phyloP scores from a whole-genome alignment of 2,113 vertebrate genomes.

The Coturnix japonica region DNA sequence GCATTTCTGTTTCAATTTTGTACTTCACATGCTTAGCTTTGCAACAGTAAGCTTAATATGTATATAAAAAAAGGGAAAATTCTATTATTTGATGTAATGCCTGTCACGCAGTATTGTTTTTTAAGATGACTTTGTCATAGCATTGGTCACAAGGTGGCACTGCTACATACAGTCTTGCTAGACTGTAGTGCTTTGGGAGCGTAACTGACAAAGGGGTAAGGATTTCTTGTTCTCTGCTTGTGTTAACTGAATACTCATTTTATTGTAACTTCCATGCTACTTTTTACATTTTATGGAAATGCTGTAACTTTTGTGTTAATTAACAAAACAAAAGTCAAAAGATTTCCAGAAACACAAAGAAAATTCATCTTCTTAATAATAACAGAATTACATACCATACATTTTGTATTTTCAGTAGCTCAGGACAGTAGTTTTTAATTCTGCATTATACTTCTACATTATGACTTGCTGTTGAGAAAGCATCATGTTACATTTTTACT shows the following conservation, averaged over 20 bases:
- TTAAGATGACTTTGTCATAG: background rate
- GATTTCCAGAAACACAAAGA: background rate
- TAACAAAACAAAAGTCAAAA: background rate
- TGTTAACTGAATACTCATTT: fast-evolving
- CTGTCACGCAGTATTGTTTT: background rate
- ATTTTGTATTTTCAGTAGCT: background rate
- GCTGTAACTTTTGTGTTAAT: background rate
- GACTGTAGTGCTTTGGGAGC: background rate
- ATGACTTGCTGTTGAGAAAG: background rate
- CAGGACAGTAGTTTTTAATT: background rate
- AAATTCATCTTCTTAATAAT: background rate
- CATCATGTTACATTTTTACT: background rate
- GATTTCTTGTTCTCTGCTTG: background rate
- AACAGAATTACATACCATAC: background rate
- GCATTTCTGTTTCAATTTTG: background rate
- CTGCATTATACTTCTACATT: background rate
- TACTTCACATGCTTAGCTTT: background rate
- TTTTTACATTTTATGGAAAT: background rate
- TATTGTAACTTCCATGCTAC: background rate
- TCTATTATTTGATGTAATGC: background rate
- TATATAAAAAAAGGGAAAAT: background rate
- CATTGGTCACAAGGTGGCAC: constrained; percentile 46
- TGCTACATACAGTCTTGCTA: background rate
- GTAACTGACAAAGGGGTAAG: fast-evolving
- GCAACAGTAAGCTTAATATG: background rate